Evolutionary conservation across 2,113 vertebrate genomes (phyloP), one percentile per base, ranked within the genome.

Genomic region (Dascyllus trimaculatus): DNA sequence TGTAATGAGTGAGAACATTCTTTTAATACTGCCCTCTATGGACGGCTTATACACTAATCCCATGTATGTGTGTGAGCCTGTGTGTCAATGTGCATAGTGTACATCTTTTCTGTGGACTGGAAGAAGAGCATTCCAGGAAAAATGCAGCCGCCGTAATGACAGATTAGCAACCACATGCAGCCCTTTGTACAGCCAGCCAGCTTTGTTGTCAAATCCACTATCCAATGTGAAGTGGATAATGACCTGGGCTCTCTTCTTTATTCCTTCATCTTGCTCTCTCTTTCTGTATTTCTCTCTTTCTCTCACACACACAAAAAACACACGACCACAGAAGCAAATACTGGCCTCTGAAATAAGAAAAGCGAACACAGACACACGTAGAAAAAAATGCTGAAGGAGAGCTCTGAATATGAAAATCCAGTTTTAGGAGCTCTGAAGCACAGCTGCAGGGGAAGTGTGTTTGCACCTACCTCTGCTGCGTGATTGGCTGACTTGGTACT

Each of bases 401-500:
- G 43, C 52, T 69, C 53, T 72, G 52, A 61, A 68, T 72, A 35
- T 65, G 21, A 83, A 58, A 29, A 76, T 59, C 38, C 49, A 61
- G 71, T 81, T 83, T 77, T 51, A 49, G 43, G 66, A 82, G 75
- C 78, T 71, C 66, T 69, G 60, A 71, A 74, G 74, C 74, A 62
- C 75, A 79, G 82, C 87, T 88, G 82, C 84, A 88, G 82, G 52
- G 70, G 80, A 80, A 82, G 74, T 51, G 79, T 71, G 84, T 88
- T 80, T 87, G 75, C 78, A 71, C 65, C 78, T 62, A 60, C 48
- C 54, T 74, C 86, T 86, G 77, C 85, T 82, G 75, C 71, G 69
- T 69, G 87, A 95, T 94, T 95, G 94, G 94, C 88, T 85, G 87
- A 21, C 78, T 85, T 89, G 94, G 93, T 95, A 91, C 93, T 66